Conservation (phyloP, 1,140 invertebrate species). For the Papilio helenus region DNA sequence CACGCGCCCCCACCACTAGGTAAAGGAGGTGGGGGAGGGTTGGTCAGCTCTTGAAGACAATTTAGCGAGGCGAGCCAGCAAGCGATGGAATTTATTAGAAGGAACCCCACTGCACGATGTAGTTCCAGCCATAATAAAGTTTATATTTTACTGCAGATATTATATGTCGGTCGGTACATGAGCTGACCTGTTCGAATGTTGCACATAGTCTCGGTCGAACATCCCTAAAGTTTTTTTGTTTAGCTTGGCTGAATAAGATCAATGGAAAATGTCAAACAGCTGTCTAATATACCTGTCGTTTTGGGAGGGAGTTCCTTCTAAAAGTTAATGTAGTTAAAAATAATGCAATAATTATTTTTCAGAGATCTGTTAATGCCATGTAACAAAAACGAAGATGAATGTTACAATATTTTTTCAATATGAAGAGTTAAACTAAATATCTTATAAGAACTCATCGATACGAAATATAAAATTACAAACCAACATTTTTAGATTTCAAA, state of each 20-base stretch:
- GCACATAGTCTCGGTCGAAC: background rate
- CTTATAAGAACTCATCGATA: background rate
- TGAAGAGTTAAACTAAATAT: background rate
- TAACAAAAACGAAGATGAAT: background rate
- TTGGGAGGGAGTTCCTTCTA: too few species aligned
- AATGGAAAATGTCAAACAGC: too few species aligned
- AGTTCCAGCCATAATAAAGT: constrained; percentile 10
- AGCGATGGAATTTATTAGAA: constrained; percentile 71
- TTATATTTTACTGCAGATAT: background rate
- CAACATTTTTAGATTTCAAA: constrained; percentile 9
- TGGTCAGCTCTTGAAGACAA: constrained; percentile 81
- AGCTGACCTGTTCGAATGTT: background rate
- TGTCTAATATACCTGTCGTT: too few species aligned
- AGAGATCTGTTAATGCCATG: background rate
- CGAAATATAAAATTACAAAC: constrained; percentile 4
- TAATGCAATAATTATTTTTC: too few species aligned
- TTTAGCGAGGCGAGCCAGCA: constrained; percentile 67
- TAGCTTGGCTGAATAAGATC: background rate
- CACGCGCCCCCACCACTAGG: constrained; percentile 56
- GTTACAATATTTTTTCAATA: background rate
- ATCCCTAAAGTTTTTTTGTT: background rate
- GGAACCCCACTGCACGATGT: constrained; percentile 45
- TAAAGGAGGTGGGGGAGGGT: constrained; percentile 50
- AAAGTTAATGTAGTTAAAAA: too few species aligned
- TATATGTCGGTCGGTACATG: background rate